Evolutionary conservation across 2,888 invertebrate genomes (phyloP), one percentile per base, ranked within the genome.

Genomic region (Conomelus anceps): DNA sequence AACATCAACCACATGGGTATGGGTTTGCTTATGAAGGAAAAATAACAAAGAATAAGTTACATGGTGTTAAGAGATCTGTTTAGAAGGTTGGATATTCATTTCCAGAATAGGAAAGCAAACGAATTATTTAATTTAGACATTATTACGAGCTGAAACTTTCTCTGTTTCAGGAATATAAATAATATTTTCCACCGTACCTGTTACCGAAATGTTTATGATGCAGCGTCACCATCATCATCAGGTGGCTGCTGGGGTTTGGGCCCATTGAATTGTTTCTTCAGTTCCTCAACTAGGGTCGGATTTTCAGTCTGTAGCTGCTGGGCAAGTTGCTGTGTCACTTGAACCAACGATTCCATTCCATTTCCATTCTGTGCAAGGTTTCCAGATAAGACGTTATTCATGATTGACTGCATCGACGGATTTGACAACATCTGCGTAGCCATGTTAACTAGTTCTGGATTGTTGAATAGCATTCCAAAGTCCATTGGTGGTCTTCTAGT

Each of bases 381-480:
- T 84, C 93, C 93, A 89, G 93, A 92, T 94, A 96, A 94, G 87
- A 96, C 93, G 86, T 94, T 95, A 22, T 95, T 94, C 93, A 96
- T 95, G 93, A 93, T 93, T 89, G 22, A 90, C 92, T 97, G 96
- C 95, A 98, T 96, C 91, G 95, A 95, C 20, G 98, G 98, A 93
- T 98, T 97, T n/a, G 95, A 94, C 91, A 98, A 94, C 96, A 98
- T 96, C 92, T 97, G 96, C 7, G 96, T 95, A 3, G 98, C 97
- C 96, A 98, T 97, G 92, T 96, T 96, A 93, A 98, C 95, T 90
- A 98, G 94, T 22, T 96, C 95, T 4, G 98, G 98, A 93, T 98
- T 98, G 92, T 95, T 96, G 89, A 98, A 94, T 90, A 98, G 93
- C 4, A 95, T 94, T 22, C 95, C 94, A 3, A 90, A 85, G 41